These are phyloP conservation scores for Pachydiplax longipennis DNA, from an alignment of 2,888 invertebrate species.

Conservation along the genomic window DNA sequence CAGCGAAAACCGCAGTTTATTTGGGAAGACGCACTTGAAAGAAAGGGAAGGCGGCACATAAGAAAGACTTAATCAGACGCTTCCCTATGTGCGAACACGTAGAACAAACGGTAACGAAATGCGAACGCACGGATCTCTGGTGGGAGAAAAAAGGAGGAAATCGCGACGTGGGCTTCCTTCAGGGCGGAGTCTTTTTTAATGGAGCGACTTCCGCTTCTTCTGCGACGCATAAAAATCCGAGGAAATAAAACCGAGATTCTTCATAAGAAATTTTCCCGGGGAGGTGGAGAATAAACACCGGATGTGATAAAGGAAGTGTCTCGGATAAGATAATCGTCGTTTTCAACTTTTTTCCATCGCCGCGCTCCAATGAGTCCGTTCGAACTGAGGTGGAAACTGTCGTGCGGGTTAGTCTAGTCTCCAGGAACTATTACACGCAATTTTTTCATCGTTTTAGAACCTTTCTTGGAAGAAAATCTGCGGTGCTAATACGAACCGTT, in stretches of 20 bases:
- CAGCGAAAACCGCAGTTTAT: no score
- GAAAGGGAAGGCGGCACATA: not conserved
- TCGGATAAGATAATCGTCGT: not conserved
- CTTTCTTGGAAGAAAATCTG: no score
- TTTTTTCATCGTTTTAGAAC: no score
- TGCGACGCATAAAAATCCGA: not conserved
- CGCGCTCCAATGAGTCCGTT: not conserved
- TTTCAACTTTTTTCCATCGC: not conserved
- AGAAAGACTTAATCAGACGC: not conserved
- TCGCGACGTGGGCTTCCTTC: not conserved
- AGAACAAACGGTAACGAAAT: not conserved
- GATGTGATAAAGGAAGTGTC: slow-evolving; percentile 20
- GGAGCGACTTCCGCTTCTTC: not conserved
- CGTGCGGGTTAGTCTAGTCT: no score
- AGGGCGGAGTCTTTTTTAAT: not conserved
- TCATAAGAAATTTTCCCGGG: not conserved
- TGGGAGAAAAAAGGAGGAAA: not conserved
- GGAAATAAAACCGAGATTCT: not conserved
- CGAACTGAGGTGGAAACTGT: not conserved
- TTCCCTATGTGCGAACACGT: slow-evolving; percentile 31
- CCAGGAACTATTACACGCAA: no score
- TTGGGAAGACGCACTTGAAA: not conserved
- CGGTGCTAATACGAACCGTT: no score
- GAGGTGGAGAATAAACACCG: slow-evolving; percentile 15
- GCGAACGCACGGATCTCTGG: not conserved